Base-by-base conservation (phyloP, 2,113 vertebrate species). In the Asarcornis scutulata region DNA sequence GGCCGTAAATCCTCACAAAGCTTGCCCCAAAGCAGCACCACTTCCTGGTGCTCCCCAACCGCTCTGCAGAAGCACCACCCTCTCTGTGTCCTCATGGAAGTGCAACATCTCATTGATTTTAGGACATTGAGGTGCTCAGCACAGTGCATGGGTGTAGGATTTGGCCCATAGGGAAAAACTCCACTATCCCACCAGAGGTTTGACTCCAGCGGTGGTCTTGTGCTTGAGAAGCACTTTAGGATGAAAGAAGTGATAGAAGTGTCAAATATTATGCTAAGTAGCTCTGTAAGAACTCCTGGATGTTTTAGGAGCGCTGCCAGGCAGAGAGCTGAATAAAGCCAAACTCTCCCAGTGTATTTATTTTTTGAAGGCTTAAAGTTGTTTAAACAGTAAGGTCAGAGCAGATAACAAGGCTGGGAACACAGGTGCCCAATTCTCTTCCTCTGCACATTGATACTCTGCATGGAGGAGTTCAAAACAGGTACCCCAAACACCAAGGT, bases 201-300 rank as follows among this genome's bases (percentile, higher is more conserved):
- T 21, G 50, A 40, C 75, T 96, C 20, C 71, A 82, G 52, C 0
- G 1, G 68, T 69, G 91, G 55, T 66, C 58, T 69, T 4, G 13
- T 31, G 22, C 74, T 86, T 76, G 74, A 66, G 68, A 85, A 96
- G 55, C 81, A 75, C 82, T 96, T 83, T 27, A 25, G 90, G 56
- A 86, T 85, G 77, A 88, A 88, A 92, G 64, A 40, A 77, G 44
- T 23, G 73, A 76, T 94, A 67, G 78, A 91, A 96, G 63, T 91
- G 71, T 93, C 79, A 94, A 96, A 88, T 94, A 82, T 79, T 74
- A 83, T 84, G 69, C 88, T 84, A 74, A 95, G 92, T 27, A 86
- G 22, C 71, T 79, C 83, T 1, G 11, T 11, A 5, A 88, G 69
- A 87, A 89, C 66, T 94, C 69, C 53, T 86, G 91, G 92, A 83